phyloP scores from a whole-genome alignment of 2,888 invertebrate genomes.

The Microplitis manilae region DNA sequence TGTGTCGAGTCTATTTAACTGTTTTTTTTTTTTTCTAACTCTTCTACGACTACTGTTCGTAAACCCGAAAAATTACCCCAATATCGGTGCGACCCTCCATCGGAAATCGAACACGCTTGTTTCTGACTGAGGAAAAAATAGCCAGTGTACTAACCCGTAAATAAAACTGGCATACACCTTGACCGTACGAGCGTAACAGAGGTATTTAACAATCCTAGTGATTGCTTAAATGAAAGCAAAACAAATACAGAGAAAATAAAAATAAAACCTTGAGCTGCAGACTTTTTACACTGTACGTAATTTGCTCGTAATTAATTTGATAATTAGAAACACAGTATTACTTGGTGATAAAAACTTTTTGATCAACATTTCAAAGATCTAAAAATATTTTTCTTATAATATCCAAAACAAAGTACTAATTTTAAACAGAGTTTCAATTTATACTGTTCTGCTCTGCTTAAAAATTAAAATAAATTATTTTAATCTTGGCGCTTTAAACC shows the following conservation, averaged over 20 bases:
- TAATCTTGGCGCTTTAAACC: constrained; percentile 53
- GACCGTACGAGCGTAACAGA: constrained; percentile 26
- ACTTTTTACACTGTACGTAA: background rate
- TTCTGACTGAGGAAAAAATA: constrained; percentile 26
- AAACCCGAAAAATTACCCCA: constrained; percentile 23
- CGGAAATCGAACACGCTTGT: constrained; percentile 27
- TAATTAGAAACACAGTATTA: no score
- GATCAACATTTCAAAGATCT: no score
- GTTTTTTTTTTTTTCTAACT: constrained; percentile 6
- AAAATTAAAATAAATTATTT: constrained; percentile 54
- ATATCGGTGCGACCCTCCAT: constrained; percentile 26
- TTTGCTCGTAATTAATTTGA: background rate
- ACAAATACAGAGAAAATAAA: background rate
- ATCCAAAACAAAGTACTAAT: no score
- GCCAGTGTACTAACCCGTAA: constrained; percentile 16
- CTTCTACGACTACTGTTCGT: constrained; percentile 17
- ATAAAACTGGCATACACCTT: constrained; percentile 26
- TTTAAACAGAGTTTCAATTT: background rate
- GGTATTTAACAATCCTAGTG: constrained; percentile 8
- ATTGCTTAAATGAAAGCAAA: background rate
- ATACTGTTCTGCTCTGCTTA: constrained; percentile 45
- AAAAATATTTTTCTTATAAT: no score
- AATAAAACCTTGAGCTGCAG: background rate
- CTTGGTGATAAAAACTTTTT: no score
- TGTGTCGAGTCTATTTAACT: constrained; percentile 26